Evolutionary conservation across 2,113 vertebrate genomes (phyloP), one percentile per base, ranked within the genome.

Genomic region (Nasalis larvatus): DNA sequence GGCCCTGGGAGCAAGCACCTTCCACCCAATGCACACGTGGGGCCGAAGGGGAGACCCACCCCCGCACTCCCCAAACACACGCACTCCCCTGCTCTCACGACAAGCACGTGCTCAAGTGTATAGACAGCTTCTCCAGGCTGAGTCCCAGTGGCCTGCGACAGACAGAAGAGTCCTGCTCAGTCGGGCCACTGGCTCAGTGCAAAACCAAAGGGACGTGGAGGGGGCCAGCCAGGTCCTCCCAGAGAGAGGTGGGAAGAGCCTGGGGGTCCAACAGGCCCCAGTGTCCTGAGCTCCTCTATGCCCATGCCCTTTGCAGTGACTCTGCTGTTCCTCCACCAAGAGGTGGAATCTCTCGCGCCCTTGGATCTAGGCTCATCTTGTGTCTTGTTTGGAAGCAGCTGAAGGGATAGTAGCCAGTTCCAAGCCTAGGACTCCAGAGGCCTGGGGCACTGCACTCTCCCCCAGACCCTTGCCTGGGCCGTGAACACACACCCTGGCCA

Each of bases 101-200:
- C 11, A 25, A 20, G 63, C 40, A 3, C 1, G 4, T 71, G 69
- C 40, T 45, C 21, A 6, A 11, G 56, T 8, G 0, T 10, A 9
- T 9, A 25, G 40, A 45, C 4, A 11, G 40, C 73, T 45, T 40
- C 32, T 45, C 56, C 27, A 63, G 60, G 25, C 60, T 32, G 60
- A 63, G 60, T 63, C 80, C 13, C 12, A 0, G 63, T 13, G 52
- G 74, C 74, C n/a, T 0, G 27, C 20, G 54, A 66, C 83, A 6
- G 89, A 27, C 16, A 23, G 54, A n/a, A 11, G 17, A 0, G 2
- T 16, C 54, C 3, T 6, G 13, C 16, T 1, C 4, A 30, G 30
- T 76, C 12, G 16, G n/a, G 14, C n/a, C 30, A 13, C 23, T 1
- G 1, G n/a, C 66, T n/a, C 42, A 30, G 63, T 23, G 42, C n/a